Conservation (phyloP, 2,113 vertebrate genomes). For the Hypocryptadius cinnamomeus region DNA sequence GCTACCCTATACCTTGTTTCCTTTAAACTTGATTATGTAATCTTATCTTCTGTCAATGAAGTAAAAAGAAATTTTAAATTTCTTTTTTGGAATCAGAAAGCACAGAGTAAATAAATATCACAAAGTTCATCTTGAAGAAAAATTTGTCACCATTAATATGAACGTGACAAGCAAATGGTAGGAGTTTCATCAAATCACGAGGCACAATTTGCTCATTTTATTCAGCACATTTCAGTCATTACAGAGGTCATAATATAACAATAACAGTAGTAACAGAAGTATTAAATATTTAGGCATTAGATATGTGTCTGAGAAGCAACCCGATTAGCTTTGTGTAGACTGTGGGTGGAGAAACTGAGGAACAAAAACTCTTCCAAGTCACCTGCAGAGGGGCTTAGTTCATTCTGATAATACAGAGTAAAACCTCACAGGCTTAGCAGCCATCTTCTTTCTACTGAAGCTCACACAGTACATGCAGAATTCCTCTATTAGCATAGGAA, state of each 20-base stretch:
- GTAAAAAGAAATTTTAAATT: not conserved
- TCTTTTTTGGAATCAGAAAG: not conserved
- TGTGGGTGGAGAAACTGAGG: not conserved
- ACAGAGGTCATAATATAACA: not conserved
- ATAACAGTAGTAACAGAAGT: not conserved
- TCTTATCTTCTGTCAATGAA: not conserved
- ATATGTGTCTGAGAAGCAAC: not conserved
- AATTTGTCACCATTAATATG: not conserved
- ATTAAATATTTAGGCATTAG: not conserved
- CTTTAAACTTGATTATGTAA: not conserved
- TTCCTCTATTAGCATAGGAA: not conserved
- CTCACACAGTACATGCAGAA: not conserved
- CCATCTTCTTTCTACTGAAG: not conserved
- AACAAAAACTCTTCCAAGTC: not conserved
- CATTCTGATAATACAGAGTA: not conserved
- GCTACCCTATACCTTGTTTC: not conserved
- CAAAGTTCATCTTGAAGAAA: not conserved
- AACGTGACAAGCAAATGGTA: not conserved
- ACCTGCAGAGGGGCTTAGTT: not conserved
- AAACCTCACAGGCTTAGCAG: not conserved
- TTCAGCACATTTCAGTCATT: not conserved
- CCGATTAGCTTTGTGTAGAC: not conserved
- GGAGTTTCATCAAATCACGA: not conserved
- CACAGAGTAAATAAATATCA: not conserved
- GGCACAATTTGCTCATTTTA: not conserved